Percentiles rank a stretch among this genome's conserved stretches.
These are phyloP conservation scores for Pelodytes ibericus DNA, from an alignment of 2,797 vertebrate species.

Conservation along the genomic window DNA sequence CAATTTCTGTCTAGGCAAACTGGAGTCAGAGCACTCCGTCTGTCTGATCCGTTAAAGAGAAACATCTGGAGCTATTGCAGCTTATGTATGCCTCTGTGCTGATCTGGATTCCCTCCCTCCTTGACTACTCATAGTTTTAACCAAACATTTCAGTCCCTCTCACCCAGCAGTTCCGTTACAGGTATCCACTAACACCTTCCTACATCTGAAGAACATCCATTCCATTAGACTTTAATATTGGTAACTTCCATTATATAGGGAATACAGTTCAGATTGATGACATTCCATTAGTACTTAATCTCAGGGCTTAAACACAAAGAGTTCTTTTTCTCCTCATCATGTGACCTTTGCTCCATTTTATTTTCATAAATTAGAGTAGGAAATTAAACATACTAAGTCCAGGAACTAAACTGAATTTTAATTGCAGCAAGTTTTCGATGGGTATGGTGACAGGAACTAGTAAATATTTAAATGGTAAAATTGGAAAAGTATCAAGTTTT, in stretches of 20 bases:
- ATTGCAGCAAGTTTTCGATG: no score
- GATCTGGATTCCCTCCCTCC: background rate
- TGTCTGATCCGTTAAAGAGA: background rate
- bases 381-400: no score
- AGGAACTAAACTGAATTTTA: no score
- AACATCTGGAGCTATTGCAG: slow-evolving; percentile 33
- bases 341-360: background rate
- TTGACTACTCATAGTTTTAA: slow-evolving; percentile 2
- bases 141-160: background rate
- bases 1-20: slow-evolving; percentile 9
- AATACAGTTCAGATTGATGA: slow-evolving; percentile 15
- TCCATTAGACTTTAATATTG: background rate
- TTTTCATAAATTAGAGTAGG: no score
- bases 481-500: no score
- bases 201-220: slow-evolving; percentile 18
- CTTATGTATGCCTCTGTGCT: background rate
- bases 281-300: background rate
- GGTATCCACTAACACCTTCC: slow-evolving; percentile 36
- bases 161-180: slow-evolving; percentile 11
- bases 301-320: background rate
- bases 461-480: no score
- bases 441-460: no score
- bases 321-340: background rate
- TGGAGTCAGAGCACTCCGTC: slow-evolving; percentile 13
- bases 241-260: slow-evolving; percentile 2